Conservation (phyloP, 2,888 invertebrate genomes). For the Hypercompe scribonia region DNA sequence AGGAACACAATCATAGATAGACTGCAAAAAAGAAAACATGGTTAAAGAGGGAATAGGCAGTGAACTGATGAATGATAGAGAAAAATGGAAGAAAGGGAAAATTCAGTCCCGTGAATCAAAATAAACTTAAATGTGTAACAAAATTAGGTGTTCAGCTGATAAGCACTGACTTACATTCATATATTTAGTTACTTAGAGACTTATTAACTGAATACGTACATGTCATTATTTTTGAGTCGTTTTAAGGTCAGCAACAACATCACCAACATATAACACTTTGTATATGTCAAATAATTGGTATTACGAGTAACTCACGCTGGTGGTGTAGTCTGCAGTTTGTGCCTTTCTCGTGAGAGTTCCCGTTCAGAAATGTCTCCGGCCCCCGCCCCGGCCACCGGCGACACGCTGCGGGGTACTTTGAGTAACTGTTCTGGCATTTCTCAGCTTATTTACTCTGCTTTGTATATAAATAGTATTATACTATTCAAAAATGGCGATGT, state of each 20-base stretch:
- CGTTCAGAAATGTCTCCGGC: constrained; percentile 80
- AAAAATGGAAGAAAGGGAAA: too few relatives aligned
- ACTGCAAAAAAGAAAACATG: too few relatives aligned
- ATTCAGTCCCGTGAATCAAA: too few relatives aligned
- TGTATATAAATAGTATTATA: background rate
- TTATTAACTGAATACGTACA: background rate
- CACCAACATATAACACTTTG: background rate
- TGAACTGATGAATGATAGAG: too few relatives aligned
- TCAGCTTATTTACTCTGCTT: constrained; percentile 7
- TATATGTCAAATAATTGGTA: background rate
- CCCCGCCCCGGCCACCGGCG: constrained; percentile 73
- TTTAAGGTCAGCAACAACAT: background rate
- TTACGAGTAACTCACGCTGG: constrained; percentile 60
- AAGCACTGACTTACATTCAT: too few relatives aligned
- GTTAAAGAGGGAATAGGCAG: too few relatives aligned
- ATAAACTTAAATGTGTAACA: too few relatives aligned
- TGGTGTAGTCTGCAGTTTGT: constrained; percentile 72
- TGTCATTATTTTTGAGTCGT: background rate
- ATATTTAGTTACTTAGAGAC: background rate
- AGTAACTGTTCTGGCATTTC: constrained; percentile 69
- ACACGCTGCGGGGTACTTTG: constrained; percentile 70
- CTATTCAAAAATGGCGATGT: constrained; percentile 11
- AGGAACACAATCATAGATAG: too few relatives aligned
- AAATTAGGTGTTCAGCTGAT: too few relatives aligned
- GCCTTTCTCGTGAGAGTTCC: constrained; percentile 73